These are phyloP conservation scores for Peromyscus polionotus DNA, from an alignment of 2,113 vertebrate species.

Conservation along the genomic window DNA sequence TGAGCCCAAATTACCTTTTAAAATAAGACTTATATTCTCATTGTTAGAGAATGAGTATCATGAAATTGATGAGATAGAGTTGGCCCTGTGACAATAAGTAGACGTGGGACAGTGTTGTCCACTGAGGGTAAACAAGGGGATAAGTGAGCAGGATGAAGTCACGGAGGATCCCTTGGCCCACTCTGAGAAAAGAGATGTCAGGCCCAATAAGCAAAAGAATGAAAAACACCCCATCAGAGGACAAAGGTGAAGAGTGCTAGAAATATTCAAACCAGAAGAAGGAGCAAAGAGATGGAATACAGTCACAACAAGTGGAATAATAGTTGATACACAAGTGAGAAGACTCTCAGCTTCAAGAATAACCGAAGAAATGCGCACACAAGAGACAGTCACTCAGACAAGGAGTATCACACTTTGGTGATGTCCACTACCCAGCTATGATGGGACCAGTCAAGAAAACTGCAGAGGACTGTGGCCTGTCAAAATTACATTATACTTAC, in stretches of 20 bases:
- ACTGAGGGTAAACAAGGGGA: too few relatives aligned
- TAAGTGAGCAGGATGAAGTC: not conserved
- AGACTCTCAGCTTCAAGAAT: not conserved
- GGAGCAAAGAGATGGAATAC: accelerated
- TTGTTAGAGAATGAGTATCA: not conserved
- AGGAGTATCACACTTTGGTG: not conserved
- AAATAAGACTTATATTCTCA: not conserved
- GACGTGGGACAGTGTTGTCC: not conserved
- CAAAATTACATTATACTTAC: not conserved
- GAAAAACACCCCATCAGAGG: not conserved
- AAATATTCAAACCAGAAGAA: not conserved
- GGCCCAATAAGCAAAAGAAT: not conserved
- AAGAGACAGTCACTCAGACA: not conserved
- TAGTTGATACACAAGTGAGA: too few relatives aligned
- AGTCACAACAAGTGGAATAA: not conserved
- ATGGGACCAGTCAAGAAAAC: not conserved
- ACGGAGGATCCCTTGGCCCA: not conserved
- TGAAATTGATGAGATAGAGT: not conserved
- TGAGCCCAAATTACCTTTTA: not conserved
- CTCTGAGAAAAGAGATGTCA: not conserved
- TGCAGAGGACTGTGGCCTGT: not conserved
- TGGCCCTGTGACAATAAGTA: not conserved
- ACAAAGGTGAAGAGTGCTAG: not conserved
- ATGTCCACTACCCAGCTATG: too few relatives aligned
- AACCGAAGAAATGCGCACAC: not conserved